phyloP scores from a whole-genome alignment of 2,113 vertebrate genomes.

The Pterocles orientalis region DNA sequence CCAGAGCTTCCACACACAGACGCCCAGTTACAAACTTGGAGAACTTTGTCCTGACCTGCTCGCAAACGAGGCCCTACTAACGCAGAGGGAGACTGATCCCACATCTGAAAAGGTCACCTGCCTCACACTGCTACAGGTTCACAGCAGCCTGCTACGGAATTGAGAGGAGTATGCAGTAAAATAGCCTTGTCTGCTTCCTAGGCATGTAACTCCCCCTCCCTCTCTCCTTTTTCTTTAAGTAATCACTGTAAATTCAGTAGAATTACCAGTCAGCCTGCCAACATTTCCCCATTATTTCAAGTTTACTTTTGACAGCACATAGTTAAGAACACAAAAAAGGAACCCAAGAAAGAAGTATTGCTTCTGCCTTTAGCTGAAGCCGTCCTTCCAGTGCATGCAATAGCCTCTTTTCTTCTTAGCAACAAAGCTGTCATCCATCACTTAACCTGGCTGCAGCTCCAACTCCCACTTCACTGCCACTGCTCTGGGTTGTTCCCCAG shows the following conservation, averaged over 20 bases:
- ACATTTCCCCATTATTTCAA: not conserved
- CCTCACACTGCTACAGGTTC: not conserved
- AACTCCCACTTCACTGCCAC: not conserved
- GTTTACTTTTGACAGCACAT: not conserved
- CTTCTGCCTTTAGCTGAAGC: not conserved
- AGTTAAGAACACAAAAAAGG: not conserved
- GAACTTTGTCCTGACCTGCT: not conserved
- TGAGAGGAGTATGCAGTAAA: not conserved
- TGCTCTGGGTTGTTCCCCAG: not conserved
- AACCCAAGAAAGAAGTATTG: not conserved
- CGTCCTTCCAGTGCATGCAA: not conserved
- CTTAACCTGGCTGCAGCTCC: not conserved
- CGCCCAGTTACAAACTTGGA: not conserved
- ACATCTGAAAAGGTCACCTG: not conserved
- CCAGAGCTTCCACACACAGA: not conserved
- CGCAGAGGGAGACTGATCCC: rapidly evolving
- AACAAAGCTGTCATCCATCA: no score
- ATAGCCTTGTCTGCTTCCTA: not conserved
- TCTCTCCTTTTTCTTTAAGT: not conserved
- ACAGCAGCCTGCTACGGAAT: not conserved
- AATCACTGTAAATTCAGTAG: not conserved
- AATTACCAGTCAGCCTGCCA: not conserved
- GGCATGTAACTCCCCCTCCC: not conserved
- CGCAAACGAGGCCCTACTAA: not conserved
- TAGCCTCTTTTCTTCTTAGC: not conserved